Conservation (phyloP, 2,113 vertebrate genomes). For the Tachysurus fulvidraco region DNA sequence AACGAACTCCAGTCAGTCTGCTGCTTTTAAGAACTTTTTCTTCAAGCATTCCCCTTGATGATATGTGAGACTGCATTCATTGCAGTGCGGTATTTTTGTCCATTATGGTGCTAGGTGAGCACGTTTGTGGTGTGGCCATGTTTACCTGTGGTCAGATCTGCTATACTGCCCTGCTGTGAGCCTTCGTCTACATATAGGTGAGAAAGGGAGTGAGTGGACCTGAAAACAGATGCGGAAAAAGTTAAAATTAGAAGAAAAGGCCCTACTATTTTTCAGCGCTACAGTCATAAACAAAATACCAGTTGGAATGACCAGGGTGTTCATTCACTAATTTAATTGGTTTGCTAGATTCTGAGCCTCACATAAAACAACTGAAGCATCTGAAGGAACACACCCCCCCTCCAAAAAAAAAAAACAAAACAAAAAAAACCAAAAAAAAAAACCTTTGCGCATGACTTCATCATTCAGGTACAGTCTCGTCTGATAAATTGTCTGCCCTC, state of each 20-base stretch:
- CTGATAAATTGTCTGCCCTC: neutral
- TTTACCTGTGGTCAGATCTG: constrained; percentile 57
- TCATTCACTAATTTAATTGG: constrained; percentile 40
- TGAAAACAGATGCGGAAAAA: constrained; percentile 53
- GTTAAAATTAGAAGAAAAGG: constrained; percentile 53
- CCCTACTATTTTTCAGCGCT: constrained; percentile 45
- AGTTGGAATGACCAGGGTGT: neutral
- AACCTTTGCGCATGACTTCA: neutral
- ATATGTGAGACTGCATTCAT: constrained; percentile 56
- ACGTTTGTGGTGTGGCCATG: constrained; percentile 52
- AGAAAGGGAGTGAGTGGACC: constrained; percentile 49
- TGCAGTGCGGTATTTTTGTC: constrained; percentile 55
- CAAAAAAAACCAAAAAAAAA: neutral
- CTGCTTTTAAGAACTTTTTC: constrained; percentile 42
- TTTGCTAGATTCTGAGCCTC: neutral
- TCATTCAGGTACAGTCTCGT: constrained; percentile 2
- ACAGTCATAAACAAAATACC: constrained; percentile 45
- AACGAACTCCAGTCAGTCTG: constrained; percentile 54
- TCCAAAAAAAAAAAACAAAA: too few species aligned
- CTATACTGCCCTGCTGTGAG: constrained; percentile 53
- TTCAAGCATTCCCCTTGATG: constrained; percentile 47
- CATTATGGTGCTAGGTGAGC: constrained; percentile 58
- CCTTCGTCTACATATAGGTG: constrained; percentile 54
- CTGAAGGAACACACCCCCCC: too few species aligned
- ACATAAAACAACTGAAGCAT: neutral